Evolutionary conservation across 2,797 vertebrate species (phyloP).

Genomic region (Bovichtus variegatus): DNA sequence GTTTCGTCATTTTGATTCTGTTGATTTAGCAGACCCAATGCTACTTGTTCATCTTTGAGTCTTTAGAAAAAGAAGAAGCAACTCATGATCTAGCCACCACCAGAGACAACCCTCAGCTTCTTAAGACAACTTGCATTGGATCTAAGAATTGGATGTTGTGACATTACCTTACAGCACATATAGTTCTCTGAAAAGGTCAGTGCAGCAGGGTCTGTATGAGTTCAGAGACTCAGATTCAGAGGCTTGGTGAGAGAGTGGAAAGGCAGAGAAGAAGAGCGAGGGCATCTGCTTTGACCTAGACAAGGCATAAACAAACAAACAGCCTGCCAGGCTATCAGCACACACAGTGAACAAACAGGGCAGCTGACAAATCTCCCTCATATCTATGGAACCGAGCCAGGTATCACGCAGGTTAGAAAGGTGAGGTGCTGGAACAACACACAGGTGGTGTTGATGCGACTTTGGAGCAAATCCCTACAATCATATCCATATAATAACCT

Average conservation of each 20-base stretch:
- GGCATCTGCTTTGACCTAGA: conserved; percentile 80
- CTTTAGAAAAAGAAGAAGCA: neutral
- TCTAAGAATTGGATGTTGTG: conserved; percentile 44
- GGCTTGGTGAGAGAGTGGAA: conserved; percentile 35
- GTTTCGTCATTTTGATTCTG: neutral
- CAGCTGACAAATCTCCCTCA: conserved; percentile 71
- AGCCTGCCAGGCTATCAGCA: conserved; percentile 72
- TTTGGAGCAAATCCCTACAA: conserved; percentile 21
- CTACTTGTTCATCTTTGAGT: neutral
- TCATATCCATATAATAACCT: neutral
- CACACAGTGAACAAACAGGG: conserved; percentile 73
- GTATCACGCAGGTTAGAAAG: conserved; percentile 48
- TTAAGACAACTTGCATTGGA: conserved; percentile 1
- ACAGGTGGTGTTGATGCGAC: conserved; percentile 13
- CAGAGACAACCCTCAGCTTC: conserved; percentile 10
- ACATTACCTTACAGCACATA: conserved; percentile 57
- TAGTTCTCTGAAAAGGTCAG: conserved; percentile 67
- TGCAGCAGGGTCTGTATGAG: conserved; percentile 23
- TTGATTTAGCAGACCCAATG: neutral
- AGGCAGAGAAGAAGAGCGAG: conserved; percentile 54
- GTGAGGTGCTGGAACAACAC: conserved; percentile 46
- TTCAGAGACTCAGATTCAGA: conserved; percentile 32
- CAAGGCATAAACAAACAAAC: conserved; percentile 80
- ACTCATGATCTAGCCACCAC: conserved; percentile 2
- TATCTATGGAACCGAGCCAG: conserved; percentile 70